Conservation (phyloP, 2,113 vertebrate species). For the Hipposideros armiger region DNA sequence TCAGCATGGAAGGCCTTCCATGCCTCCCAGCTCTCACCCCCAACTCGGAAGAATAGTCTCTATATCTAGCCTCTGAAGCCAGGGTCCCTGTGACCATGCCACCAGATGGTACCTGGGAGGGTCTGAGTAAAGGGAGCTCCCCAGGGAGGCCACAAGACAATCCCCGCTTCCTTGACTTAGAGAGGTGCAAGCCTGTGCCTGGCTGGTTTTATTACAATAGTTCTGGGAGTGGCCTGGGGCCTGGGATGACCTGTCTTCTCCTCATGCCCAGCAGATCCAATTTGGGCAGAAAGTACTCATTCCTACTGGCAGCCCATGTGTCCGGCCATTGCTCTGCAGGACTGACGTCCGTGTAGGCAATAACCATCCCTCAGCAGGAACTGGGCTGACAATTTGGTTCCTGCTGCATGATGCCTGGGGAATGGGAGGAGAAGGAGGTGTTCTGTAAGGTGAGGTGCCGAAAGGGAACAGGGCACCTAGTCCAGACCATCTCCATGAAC, state of each 20-base stretch:
- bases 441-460: background rate
- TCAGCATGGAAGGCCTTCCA: background rate
- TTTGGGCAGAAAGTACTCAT: conserved; percentile 65
- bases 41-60: background rate
- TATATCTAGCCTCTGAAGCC: background rate
- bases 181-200: background rate
- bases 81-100: background rate
- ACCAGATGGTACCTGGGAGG: background rate
- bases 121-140: conserved; percentile 13
- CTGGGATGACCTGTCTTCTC: conserved; percentile 34
- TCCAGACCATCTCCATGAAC: background rate
- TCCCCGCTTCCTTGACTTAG: background rate
- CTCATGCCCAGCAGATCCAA: conserved; percentile 23
- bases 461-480: background rate
- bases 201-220: background rate
- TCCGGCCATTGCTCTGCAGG: background rate
- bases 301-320: background rate
- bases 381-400: conserved; percentile 64
- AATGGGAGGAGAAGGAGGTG: background rate
- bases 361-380: conserved; percentile 63
- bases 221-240: background rate
- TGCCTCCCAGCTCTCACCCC: background rate
- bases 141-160: background rate
- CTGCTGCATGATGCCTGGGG: conserved; percentile 6
- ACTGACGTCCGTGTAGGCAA: background rate